A percentile compares a stretch with the other conserved stretches of the same genome.
phyloP scores from a whole-genome alignment of 2,113 vertebrate species.

The Tragelaphus strepsiceros region DNA sequence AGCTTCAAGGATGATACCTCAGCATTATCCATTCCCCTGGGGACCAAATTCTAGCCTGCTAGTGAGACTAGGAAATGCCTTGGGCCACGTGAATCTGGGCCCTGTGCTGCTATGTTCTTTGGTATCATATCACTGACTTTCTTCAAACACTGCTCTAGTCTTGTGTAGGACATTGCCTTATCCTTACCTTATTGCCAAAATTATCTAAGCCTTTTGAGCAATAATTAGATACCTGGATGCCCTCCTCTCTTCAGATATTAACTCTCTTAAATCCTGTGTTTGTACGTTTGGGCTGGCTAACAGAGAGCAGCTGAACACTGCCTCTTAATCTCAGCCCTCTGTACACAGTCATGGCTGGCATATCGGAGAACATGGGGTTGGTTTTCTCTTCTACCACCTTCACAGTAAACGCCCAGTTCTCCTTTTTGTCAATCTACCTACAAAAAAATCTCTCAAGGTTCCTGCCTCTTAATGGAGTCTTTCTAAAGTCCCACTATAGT shows the following conservation, averaged over 20 bases:
- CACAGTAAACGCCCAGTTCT: background rate
- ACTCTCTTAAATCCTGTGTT: background rate
- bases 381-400: background rate
- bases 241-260: background rate
- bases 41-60: too few species aligned
- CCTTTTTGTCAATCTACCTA: background rate
- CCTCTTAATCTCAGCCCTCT: background rate
- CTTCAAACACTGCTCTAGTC: background rate
- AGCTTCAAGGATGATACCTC: too few species aligned
- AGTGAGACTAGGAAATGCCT: too few species aligned
- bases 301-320: background rate
- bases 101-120: background rate
- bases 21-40: too few species aligned
- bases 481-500: background rate
- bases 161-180: background rate
- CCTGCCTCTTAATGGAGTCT: background rate
- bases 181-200: background rate
- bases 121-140: background rate
- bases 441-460: background rate
- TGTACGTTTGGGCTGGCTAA: background rate
- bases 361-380: background rate
- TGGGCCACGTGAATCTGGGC: too few species aligned
- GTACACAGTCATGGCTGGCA: too few species aligned
- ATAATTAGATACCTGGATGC: background rate
- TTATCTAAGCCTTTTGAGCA: background rate